Evolutionary conservation across 2,113 vertebrate species (phyloP).

Genomic region (Acanthisitta chloris): DNA sequence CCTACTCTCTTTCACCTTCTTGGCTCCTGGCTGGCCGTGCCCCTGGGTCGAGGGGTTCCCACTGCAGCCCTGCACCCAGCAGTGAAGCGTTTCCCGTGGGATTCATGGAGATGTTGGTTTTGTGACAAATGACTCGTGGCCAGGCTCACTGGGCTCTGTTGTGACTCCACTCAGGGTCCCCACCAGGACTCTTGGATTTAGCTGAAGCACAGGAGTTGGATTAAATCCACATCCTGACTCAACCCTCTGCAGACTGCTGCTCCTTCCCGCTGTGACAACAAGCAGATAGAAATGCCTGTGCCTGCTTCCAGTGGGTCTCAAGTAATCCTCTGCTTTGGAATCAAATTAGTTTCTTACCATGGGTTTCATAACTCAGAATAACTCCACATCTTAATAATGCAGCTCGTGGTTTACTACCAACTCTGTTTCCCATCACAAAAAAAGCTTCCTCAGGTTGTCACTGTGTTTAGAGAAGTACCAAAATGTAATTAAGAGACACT

Average conservation of each 20-base stretch:
- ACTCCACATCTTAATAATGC: neutral
- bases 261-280: neutral
- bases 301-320: neutral
- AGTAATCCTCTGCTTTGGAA: neutral
- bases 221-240: constrained; percentile 22
- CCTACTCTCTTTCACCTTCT: neutral
- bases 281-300: neutral
- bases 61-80: neutral
- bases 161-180: neutral
- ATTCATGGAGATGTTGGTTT: neutral
- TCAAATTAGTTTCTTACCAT: neutral
- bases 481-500: neutral
- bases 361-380: neutral
- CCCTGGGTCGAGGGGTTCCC: neutral
- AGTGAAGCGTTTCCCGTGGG: neutral
- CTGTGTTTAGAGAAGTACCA: neutral
- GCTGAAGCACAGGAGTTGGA: neutral
- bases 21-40: accelerated
- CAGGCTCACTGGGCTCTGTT: neutral
- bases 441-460: neutral
- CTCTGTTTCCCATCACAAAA: neutral
- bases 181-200: neutral
- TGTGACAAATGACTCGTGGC: neutral
- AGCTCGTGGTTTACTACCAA: neutral
- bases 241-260: neutral